phyloP scores from a whole-genome alignment of 2,113 vertebrate species.

The Nyctereutes procyonoides region DNA sequence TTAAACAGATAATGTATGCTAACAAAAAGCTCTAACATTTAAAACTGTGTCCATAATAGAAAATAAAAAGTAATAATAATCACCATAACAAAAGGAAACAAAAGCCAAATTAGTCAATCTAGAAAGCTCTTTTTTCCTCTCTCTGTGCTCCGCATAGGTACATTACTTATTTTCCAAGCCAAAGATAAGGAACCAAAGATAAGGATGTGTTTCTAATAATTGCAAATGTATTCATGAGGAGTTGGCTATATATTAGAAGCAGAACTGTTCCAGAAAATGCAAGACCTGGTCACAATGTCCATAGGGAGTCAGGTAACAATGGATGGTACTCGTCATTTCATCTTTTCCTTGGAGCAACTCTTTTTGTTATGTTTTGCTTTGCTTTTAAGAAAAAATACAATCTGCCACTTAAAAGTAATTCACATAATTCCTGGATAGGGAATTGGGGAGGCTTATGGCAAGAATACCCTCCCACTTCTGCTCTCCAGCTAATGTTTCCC shows the following conservation, averaged over 20 bases:
- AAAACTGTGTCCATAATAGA: neutral
- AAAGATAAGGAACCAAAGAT: neutral
- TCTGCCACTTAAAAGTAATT: neutral
- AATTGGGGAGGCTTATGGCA: neutral
- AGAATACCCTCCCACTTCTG: neutral
- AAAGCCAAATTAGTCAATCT: neutral
- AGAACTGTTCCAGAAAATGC: neutral
- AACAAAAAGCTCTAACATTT: neutral
- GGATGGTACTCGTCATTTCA: neutral
- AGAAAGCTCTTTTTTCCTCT: neutral
- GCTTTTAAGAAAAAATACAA: neutral
- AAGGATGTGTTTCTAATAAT: neutral
- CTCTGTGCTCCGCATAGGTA: neutral
- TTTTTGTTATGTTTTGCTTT: neutral
- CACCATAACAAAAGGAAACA: neutral
- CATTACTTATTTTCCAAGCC: neutral
- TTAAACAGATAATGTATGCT: neutral
- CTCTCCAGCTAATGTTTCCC: neutral
- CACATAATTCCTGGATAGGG: neutral
- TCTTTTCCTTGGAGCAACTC: neutral
- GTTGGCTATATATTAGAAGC: neutral
- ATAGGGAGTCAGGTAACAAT: accelerated
- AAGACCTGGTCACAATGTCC: accelerated
- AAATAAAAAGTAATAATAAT: neutral
- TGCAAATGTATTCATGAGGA: neutral